Evolutionary conservation across 2,113 vertebrate species (phyloP).

Genomic region (Mormoops blainvillei): DNA sequence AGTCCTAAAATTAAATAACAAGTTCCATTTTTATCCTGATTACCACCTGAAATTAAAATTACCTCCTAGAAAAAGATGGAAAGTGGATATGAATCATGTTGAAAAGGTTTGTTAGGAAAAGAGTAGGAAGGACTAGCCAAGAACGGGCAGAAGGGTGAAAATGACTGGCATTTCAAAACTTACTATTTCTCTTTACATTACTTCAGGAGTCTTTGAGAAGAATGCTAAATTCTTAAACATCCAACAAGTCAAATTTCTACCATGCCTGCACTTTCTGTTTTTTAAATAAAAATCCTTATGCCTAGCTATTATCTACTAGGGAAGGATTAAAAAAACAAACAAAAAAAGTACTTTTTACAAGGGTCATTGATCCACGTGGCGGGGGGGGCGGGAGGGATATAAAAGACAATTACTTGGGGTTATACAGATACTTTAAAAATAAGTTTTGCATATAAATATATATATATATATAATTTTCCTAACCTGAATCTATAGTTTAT

Average conservation of each 20-base stretch:
- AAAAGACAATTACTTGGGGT: neutral
- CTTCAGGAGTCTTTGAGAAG: conserved; percentile 21
- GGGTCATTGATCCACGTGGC: neutral
- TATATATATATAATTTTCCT: neutral
- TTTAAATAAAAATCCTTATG: conserved; percentile 42
- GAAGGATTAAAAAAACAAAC: neutral
- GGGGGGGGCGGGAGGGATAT: no score
- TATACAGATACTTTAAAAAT: neutral
- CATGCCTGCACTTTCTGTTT: neutral
- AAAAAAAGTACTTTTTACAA: neutral
- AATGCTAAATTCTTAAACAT: conserved; percentile 27
- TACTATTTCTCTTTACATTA: conserved; percentile 4
- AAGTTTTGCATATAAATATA: neutral
- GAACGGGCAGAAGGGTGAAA: neutral
- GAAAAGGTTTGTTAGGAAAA: conserved; percentile 3
- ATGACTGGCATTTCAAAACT: neutral
- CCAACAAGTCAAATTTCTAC: conserved; percentile 18
- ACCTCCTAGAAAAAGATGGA: conserved; percentile 36
- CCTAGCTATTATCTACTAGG: neutral
- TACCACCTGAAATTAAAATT: conserved; percentile 48
- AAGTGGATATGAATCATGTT: neutral
- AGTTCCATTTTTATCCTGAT: conserved; percentile 49
- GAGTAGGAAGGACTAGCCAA: neutral
- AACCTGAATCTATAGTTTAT: neutral
- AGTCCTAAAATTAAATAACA: conserved; percentile 40